Evolutionary conservation across 1,140 invertebrate genomes (phyloP), one percentile per base, ranked within the genome.

Genomic region (Danaus plexippus): DNA sequence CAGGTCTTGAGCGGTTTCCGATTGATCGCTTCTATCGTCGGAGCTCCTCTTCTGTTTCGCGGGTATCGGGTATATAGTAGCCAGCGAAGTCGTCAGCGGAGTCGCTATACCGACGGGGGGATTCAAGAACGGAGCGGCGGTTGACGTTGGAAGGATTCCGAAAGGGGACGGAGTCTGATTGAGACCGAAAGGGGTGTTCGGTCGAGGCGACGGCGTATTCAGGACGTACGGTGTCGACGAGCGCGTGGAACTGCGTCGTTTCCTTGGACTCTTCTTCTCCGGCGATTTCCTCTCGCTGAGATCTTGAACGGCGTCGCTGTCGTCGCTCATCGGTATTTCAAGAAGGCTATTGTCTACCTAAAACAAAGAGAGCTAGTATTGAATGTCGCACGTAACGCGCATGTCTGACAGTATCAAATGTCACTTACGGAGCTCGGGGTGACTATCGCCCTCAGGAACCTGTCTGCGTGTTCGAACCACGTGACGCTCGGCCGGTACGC

Each of bases 381-480:
- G 50, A 48, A 57, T 47, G 52, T 64, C 54, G 69, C 22, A 32
- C 22, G 22, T 32, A 32, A 44, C 53, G 71, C 71, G 73, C 70
- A 74, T 71, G 71, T 74, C 62, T 74, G 59, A 67, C 60, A 47
- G 66, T 60, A 75, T 71, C 68, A 62, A 69, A 65, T 74, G 66
- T 55, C 60, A 80, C 84, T 87, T 75, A 87, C 84, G 48, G 84
- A 85, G 73, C 80, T 84, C 68, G 86, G 86, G 47, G 85, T 86
- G 73, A 87, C 85, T 73, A 87, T 87, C 60, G 84, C 82, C 63
- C 84, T 80, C 66, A 88, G 82, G 74, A 88, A 88, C 75, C 84
- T 83, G 80, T 88, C 86, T 69, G 85, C 82, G 75, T 88, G 84
- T 66, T 86, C 78, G 73, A 87, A 88, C 86, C 85, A 88, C 80